phyloP scores from a whole-genome alignment of 1,140 invertebrate genomes.

The Caenorhabditis inopinata region DNA sequence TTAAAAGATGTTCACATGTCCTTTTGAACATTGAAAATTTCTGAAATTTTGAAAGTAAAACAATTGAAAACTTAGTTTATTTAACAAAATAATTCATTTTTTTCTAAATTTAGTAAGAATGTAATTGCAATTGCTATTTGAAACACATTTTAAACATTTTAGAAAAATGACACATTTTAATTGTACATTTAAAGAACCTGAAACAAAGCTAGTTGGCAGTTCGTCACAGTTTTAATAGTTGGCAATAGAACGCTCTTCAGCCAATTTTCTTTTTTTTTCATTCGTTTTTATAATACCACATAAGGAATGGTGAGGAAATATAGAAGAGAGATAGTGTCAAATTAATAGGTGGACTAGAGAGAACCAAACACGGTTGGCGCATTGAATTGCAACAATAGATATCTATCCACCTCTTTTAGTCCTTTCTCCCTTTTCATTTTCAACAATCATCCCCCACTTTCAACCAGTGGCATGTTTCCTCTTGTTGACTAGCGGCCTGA shows the following conservation, averaged over 20 bases:
- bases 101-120: too few species aligned
- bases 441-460: neutral
- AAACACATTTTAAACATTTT: too few species aligned
- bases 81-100: too few species aligned
- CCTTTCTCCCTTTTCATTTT: too few species aligned
- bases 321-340: neutral
- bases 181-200: neutral
- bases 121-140: too few species aligned
- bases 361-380: neutral
- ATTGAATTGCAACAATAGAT: neutral
- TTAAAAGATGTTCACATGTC: too few species aligned
- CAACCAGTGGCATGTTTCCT: neutral
- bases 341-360: neutral
- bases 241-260: neutral
- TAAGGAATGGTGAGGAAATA: neutral
- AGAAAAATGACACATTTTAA: too few species aligned
- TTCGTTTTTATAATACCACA: neutral
- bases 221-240: neutral
- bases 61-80: too few species aligned
- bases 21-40: too few species aligned
- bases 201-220: slow-evolving; percentile 9
- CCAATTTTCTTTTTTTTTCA: neutral
- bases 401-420: slow-evolving; percentile 16
- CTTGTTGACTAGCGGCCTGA: too few species aligned
- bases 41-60: too few species aligned